phyloP scores from a whole-genome alignment of 1,140 invertebrate genomes.

The Aphis craccivora region DNA sequence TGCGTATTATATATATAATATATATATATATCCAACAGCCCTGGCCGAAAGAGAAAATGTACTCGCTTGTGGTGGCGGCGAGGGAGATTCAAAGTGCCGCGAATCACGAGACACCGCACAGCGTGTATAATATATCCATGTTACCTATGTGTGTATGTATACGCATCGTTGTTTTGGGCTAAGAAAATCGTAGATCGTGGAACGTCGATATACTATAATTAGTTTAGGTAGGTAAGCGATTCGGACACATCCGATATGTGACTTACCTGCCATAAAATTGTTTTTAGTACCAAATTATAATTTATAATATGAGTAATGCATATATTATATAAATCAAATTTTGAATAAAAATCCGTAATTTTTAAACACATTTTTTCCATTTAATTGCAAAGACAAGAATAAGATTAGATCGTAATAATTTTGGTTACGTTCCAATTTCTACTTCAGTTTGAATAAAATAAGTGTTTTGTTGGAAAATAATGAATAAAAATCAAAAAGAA shows the following conservation, averaged over 20 bases:
- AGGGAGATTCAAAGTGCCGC: constrained; percentile 28
- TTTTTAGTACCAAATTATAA: not conserved
- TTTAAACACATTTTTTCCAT: not conserved
- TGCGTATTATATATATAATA: not conserved
- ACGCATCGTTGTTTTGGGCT: not conserved
- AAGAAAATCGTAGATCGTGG: too few relatives aligned
- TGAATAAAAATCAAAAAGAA: not conserved
- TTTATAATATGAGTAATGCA: too few relatives aligned
- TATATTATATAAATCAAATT: too few relatives aligned
- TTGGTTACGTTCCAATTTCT: not conserved
- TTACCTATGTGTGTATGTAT: not conserved
- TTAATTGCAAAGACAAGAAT: not conserved
- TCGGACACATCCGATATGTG: not conserved
- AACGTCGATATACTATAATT: not conserved
- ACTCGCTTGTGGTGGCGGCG: not conserved
- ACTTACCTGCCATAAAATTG: not conserved
- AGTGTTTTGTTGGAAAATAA: not conserved
- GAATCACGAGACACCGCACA: constrained; percentile 14
- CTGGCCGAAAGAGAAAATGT: not conserved
- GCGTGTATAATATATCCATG: not conserved
- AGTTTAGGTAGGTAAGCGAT: not conserved
- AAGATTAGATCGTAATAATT: not conserved
- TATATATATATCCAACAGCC: not conserved
- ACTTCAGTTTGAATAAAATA: not conserved
- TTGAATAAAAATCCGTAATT: too few relatives aligned